phyloP scores from a whole-genome alignment of 2,888 invertebrate genomes.

The Endotricha flammealis region DNA sequence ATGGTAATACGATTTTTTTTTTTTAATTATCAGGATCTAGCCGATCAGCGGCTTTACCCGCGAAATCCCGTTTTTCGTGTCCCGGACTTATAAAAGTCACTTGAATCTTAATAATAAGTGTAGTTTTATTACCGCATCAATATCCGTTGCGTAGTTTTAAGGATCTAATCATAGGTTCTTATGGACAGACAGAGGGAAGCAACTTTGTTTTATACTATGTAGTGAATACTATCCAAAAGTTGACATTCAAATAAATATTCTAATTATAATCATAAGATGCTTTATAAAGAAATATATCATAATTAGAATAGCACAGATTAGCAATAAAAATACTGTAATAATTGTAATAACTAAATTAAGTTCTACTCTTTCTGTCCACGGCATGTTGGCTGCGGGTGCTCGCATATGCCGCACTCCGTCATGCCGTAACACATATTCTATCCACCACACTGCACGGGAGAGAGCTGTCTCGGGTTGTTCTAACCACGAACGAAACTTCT shows the following conservation, averaged over 20 bases:
- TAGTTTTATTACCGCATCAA: no score
- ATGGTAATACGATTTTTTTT: no score
- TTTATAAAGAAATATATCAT: no score
- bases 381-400: constrained; percentile 40
- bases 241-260: no score
- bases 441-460: constrained; percentile 55
- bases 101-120: no score
- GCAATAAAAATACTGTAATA: no score
- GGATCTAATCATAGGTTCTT: background rate
- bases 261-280: no score
- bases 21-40: no score
- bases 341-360: constrained; percentile 30
- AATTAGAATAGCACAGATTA: no score
- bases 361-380: constrained; percentile 35
- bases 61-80: no score
- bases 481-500: constrained; percentile 19
- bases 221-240: background rate
- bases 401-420: constrained; percentile 51
- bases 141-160: background rate
- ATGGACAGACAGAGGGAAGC: background rate
- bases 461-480: constrained; percentile 24
- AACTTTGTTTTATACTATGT: background rate
- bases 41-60: no score
- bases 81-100: no score
- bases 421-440: constrained; percentile 60